Evolutionary conservation across 2,797 vertebrate species (phyloP), one percentile per base, ranked within the genome.

Genomic region (Alosa sapidissima): DNA sequence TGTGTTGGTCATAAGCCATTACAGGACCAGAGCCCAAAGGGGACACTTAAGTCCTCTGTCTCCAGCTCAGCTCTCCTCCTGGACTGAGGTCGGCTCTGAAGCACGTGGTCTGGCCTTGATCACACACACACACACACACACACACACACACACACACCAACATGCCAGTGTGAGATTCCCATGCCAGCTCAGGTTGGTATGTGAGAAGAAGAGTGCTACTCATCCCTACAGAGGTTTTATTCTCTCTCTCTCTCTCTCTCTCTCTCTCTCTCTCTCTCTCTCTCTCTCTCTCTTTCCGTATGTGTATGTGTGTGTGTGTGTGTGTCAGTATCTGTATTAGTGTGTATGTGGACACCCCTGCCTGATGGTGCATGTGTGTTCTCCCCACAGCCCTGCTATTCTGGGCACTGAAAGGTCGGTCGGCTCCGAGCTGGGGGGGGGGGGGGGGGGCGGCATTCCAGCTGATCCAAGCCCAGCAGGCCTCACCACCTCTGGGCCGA

Each of bases 351-450:
- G 19, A 19, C 19, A 6, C 1, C 19, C 21, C 19, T 21, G 55
- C 5, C 5, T 58, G 55, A 60, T 81, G 33, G 14, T 36, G 28
- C 7, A 55, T 33, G 55, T 58, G 55, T 58, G 19, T n/a, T 58
- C 55, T 58, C 84, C 90, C 86, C 58, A 89, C 85, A 88, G 92
- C 87, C 85, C 83, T 90, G 85, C 91, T 92, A 92, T 92, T 93
- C 90, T 90, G 83, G 82, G 87, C 28, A 85, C 81, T 62, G 81
- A 92, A 91, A 93, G 91, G 91, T 92, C 90, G 89, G 55, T 58
- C 16, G 55, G 21, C 19, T 58, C 55, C 5, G 55, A 58, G 55
- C 55, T 58, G 55, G 19, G 21, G 55, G 4, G 5, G 19, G 55
- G 3, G 14, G 13, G 51, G 1, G 11, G 3, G 14, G 13, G 51